Conservation (phyloP, 2,888 invertebrate genomes). For the Philhelius pedissequus region DNA sequence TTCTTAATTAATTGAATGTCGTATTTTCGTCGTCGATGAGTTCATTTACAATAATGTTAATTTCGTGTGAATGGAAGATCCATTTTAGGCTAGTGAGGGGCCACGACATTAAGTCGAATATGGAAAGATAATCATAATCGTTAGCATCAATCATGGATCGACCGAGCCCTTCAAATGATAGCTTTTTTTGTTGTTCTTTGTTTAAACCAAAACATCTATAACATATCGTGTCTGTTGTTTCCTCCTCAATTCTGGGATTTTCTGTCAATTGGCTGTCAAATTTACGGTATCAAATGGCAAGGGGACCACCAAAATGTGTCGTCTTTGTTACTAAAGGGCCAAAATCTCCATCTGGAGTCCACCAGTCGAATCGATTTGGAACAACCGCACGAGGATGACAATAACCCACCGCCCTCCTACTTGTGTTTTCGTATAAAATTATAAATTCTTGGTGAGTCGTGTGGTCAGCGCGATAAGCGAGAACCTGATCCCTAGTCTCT, state of each 20-base stretch:
- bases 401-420: constrained; percentile 17
- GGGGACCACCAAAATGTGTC: constrained; percentile 17
- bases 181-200: too few species aligned
- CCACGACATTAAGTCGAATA: background rate
- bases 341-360: constrained; percentile 8
- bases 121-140: constrained; percentile 49
- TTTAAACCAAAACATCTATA: background rate
- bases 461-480: constrained; percentile 22
- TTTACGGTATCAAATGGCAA: constrained; percentile 50
- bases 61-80: constrained; percentile 27
- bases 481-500: constrained; percentile 32
- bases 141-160: constrained; percentile 60
- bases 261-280: constrained; percentile 59
- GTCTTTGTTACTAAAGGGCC: constrained; percentile 31
- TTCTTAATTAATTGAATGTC: constrained; percentile 49
- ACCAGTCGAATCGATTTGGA: too few species aligned
- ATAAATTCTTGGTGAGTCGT: background rate
- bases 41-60: constrained; percentile 40
- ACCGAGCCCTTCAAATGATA: background rate
- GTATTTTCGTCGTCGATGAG: background rate
- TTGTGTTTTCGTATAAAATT: background rate
- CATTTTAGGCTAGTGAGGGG: background rate
- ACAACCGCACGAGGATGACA: constrained; percentile 35
- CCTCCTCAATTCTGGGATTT: constrained; percentile 38
- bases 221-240: background rate